Conservation (phyloP, 2,113 vertebrate species). For the Antigone vipio region DNA sequence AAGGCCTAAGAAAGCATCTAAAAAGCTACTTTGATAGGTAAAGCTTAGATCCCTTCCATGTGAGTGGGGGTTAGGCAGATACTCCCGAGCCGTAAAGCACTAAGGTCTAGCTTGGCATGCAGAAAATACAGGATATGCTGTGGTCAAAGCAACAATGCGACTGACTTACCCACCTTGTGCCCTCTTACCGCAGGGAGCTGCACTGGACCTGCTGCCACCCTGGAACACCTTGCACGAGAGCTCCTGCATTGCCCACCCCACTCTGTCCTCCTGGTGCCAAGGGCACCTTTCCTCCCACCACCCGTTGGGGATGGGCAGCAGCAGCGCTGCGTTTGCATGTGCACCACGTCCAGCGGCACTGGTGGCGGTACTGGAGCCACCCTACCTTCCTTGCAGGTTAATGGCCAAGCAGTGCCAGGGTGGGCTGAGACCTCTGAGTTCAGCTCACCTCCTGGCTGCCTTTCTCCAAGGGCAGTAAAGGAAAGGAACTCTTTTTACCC, state of each 20-base stretch:
- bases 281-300: neutral
- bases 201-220: neutral
- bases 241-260: fast-evolving
- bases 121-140: neutral
- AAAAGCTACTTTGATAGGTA: neutral
- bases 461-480: neutral
- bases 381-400: neutral
- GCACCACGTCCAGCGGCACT: fast-evolving
- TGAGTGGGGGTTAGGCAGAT: neutral
- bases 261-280: neutral
- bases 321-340: fast-evolving
- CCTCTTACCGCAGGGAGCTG: neutral
- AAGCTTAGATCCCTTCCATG: neutral
- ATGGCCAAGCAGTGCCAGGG: neutral
- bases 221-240: neutral
- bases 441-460: neutral
- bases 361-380: neutral
- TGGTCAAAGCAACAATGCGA: fast-evolving
- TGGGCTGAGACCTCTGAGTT: neutral
- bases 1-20: neutral
- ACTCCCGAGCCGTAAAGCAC: neutral
- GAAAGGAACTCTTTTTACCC: neutral
- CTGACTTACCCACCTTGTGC: neutral
- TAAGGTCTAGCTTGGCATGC: no score
- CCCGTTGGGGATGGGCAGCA: no score